Evolutionary conservation across 2,797 vertebrate genomes (phyloP).

Genomic region (Hoplostethus atlanticus): DNA sequence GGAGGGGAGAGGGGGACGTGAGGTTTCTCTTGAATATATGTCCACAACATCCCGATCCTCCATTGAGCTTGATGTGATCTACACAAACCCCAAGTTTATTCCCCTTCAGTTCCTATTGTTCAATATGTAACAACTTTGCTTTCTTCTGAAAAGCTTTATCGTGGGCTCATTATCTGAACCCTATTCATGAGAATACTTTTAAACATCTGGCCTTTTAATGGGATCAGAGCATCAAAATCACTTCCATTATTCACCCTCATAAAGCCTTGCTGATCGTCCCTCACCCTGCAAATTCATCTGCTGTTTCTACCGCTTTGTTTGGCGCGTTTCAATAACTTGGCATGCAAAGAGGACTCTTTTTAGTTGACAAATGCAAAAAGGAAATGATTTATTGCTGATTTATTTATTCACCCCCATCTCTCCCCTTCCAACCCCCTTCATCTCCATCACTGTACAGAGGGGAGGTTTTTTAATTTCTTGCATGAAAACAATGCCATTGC

Average conservation of each 20-base stretch:
- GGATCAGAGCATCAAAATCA: slow-evolving; percentile 80
- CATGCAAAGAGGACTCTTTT: slow-evolving; percentile 83
- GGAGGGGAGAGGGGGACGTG: not conserved
- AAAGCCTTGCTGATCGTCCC: slow-evolving; percentile 76
- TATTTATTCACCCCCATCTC: slow-evolving; percentile 82
- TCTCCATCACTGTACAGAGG: slow-evolving; percentile 81
- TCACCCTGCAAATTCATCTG: slow-evolving; percentile 81
- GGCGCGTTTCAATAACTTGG: slow-evolving; percentile 84
- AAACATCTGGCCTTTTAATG: slow-evolving; percentile 84
- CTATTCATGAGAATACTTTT: slow-evolving; percentile 78
- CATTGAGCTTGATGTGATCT: slow-evolving; percentile 23
- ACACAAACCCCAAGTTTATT: slow-evolving; percentile 41
- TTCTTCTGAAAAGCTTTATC: slow-evolving; percentile 40
- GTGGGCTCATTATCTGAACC: slow-evolving; percentile 75
- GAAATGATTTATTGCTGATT: slow-evolving; percentile 87
- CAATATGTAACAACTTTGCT: slow-evolving; percentile 43
- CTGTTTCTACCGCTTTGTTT: slow-evolving; percentile 81
- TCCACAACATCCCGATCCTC: slow-evolving; percentile 12
- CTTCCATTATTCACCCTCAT: slow-evolving; percentile 82
- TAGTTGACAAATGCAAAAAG: slow-evolving; percentile 86
- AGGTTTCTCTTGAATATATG: not conserved
- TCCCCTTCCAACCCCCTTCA: slow-evolving; percentile 74
- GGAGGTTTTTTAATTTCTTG: slow-evolving; percentile 84
- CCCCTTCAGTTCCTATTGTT: slow-evolving; percentile 53
- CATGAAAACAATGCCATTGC: slow-evolving; percentile 87